Conservation (phyloP, 2,797 vertebrate genomes). For the Sebastes alutus region DNA sequence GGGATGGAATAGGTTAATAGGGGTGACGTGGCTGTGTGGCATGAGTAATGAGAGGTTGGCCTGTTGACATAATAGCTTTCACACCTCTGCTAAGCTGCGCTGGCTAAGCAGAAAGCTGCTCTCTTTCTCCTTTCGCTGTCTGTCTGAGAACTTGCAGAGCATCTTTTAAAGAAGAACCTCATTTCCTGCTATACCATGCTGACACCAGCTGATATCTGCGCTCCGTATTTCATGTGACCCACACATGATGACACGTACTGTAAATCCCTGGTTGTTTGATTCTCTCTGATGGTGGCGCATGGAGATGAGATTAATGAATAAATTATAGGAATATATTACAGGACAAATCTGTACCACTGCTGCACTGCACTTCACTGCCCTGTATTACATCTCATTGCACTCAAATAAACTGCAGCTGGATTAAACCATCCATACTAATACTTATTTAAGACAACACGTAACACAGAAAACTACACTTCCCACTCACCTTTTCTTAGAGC, state of each 20-base stretch:
- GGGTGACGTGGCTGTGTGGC: constrained; percentile 69
- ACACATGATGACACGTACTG: constrained; percentile 56
- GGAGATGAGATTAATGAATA: constrained; percentile 73
- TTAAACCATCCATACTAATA: constrained; percentile 57
- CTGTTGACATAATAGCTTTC: constrained; percentile 75
- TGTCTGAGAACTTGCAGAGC: constrained; percentile 36
- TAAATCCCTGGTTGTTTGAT: constrained; percentile 47
- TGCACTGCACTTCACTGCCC: constrained; percentile 46
- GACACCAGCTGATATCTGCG: constrained; percentile 31
- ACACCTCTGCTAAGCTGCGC: constrained; percentile 63
- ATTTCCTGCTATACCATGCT: constrained; percentile 12
- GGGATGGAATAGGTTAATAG: constrained; percentile 74
- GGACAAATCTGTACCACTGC: constrained; percentile 53
- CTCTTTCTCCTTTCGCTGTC: constrained; percentile 16
- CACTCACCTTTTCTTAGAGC: constrained; percentile 71
- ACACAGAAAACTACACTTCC: constrained; percentile 75
- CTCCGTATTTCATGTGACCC: constrained; percentile 50
- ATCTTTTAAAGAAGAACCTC: constrained; percentile 1
- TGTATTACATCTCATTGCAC: constrained; percentile 41
- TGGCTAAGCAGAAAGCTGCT: constrained; percentile 52
- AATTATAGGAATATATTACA: constrained; percentile 51
- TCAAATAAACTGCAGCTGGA: constrained; percentile 54
- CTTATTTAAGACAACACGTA: constrained; percentile 63
- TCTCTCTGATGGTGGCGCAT: constrained; percentile 60
- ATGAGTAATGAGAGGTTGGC: constrained; percentile 77